Percentiles rank a stretch among this genome's conserved stretches.
Evolutionary conservation across 1,140 invertebrate genomes (phyloP).

Genomic region (Micrasema longulum): DNA sequence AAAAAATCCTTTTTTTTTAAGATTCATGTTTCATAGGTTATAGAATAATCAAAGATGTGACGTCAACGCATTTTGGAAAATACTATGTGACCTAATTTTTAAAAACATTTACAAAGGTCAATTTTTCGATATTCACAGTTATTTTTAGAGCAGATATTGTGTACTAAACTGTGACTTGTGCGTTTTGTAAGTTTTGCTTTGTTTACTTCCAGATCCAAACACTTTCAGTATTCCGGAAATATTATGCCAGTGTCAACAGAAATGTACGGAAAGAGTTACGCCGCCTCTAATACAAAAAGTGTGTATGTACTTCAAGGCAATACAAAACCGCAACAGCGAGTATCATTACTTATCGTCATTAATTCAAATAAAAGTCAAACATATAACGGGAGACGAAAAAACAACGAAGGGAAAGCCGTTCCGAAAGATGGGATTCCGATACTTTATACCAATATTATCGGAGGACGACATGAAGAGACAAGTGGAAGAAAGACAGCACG

Average conservation of each 20-base stretch:
- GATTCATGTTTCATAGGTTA: conserved; percentile 25
- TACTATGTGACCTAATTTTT: conserved; percentile 34
- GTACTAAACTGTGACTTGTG: no score
- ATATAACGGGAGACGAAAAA: conserved; percentile 59
- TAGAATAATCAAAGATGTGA: conserved; percentile 29
- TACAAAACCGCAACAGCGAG: conserved; percentile 66
- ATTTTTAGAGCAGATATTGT: not conserved
- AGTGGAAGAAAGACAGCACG: conserved; percentile 34
- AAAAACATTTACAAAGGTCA: conserved; percentile 1
- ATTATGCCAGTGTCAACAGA: conserved; percentile 69
- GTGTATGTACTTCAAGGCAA: conserved; percentile 65
- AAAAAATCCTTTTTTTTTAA: not conserved
- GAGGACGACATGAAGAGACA: conserved; percentile 46
- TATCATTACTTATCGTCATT: conserved; percentile 57
- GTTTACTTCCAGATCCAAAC: conserved; percentile 42
- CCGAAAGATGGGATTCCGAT: conserved; percentile 56
- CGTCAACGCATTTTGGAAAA: conserved; percentile 41
- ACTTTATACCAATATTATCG: conserved; percentile 54
- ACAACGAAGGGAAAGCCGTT: conserved; percentile 55
- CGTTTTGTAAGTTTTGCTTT: no score
- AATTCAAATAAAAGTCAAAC: conserved; percentile 46
- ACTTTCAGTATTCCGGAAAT: conserved; percentile 58
- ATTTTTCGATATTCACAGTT: not conserved
- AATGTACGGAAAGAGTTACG: conserved; percentile 66
- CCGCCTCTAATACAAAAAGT: conserved; percentile 60